Conservation (phyloP, 2,797 vertebrate species). For the Rhabdomys pumilio region DNA sequence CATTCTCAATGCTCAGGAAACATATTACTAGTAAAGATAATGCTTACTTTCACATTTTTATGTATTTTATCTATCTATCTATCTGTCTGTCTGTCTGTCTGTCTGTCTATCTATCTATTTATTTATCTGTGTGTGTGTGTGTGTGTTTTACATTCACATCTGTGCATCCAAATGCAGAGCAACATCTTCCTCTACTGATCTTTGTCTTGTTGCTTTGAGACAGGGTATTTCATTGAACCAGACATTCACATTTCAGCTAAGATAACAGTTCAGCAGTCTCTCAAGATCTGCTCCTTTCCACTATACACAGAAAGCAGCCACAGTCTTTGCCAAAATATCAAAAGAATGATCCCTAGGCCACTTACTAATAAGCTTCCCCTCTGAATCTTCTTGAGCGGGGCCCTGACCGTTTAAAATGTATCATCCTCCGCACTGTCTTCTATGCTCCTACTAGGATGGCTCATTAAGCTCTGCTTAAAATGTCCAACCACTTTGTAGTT, state of each 20-base stretch:
- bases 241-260: background rate
- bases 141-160: background rate
- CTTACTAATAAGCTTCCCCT: background rate
- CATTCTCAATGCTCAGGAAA: slow-evolving; percentile 10
- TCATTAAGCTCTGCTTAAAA: background rate
- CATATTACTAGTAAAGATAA: background rate
- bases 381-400: background rate
- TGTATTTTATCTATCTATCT: background rate
- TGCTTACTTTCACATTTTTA: slow-evolving; percentile 42
- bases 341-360: background rate
- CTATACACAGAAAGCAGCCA: background rate
- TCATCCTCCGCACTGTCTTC: background rate
- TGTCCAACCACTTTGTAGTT: background rate
- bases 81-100: background rate
- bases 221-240: background rate
- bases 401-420: background rate
- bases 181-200: background rate
- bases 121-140: background rate
- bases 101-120: background rate
- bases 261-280: background rate
- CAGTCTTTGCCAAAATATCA: background rate
- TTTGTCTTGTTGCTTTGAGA: background rate
- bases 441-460: background rate
- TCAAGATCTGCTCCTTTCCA: background rate
- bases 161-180: background rate